A percentile compares a stretch with the other conserved stretches of the same genome.
phyloP scores from a whole-genome alignment of 2,888 invertebrate genomes.

The Diaperis boleti region DNA sequence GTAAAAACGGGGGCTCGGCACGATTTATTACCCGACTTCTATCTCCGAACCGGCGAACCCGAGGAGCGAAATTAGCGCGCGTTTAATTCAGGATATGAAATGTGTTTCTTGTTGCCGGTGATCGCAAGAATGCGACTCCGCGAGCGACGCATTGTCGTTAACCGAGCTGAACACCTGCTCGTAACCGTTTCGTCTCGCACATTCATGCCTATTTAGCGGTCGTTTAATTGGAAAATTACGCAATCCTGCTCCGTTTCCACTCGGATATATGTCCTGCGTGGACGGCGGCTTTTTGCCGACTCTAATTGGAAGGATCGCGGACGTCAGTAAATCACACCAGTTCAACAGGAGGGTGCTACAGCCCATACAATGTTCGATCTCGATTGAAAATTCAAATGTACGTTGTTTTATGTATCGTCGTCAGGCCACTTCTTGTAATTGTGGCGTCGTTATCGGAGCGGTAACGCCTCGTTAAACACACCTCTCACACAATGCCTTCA shows the following conservation, averaged over 20 bases:
- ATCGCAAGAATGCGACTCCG: conserved; percentile 27
- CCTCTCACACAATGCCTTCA: conserved; percentile 10
- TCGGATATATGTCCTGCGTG: conserved; percentile 11
- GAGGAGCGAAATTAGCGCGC: conserved; percentile 5
- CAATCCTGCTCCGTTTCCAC: conserved; percentile 17
- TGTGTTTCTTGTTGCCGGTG: not conserved
- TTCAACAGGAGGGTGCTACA: too few species aligned
- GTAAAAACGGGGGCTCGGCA: conserved; percentile 45
- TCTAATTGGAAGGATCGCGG: not conserved
- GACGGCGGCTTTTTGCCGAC: not conserved
- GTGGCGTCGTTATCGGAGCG: conserved; percentile 10
- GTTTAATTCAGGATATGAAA: conserved; percentile 22
- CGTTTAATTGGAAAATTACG: conserved; percentile 31
- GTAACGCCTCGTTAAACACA: conserved; percentile 22
- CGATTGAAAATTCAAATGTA: conserved; percentile 19
- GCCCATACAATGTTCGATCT: too few species aligned
- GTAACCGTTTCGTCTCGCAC: conserved; percentile 35
- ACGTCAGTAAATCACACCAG: not conserved
- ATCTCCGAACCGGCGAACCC: too few species aligned
- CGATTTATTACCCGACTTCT: conserved; percentile 44
- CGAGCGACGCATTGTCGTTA: conserved; percentile 26
- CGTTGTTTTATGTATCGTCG: conserved; percentile 5
- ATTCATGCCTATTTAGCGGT: conserved; percentile 24
- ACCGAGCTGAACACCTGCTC: conserved; percentile 27
- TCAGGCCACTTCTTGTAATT: conserved; percentile 11